phyloP scores from a whole-genome alignment of 2,888 invertebrate species.

The Pseudococcus jackbeardsleyi region DNA sequence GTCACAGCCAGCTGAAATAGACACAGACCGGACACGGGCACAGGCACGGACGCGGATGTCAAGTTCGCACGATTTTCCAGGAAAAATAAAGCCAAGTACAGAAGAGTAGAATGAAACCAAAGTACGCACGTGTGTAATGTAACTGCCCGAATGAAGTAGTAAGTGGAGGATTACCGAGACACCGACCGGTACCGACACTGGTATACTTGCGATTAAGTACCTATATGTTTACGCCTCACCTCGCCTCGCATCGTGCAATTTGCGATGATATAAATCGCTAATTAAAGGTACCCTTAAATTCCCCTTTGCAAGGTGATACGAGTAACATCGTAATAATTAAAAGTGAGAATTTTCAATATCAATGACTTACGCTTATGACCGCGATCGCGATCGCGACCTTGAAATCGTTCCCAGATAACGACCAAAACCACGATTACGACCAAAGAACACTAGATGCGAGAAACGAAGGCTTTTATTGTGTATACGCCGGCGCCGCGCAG shows the following conservation, averaged over 20 bases:
- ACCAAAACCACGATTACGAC: neutral
- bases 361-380: constrained; percentile 1
- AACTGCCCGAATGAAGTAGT: too few relatives aligned
- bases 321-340: neutral
- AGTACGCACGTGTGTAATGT: too few relatives aligned
- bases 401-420: neutral
- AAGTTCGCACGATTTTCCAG: too few relatives aligned
- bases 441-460: neutral
- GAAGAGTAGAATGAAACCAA: too few relatives aligned
- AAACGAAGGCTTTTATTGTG: neutral
- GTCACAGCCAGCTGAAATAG: too few relatives aligned
- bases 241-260: constrained; percentile 4
- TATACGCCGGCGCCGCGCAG: too few relatives aligned
- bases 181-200: too few relatives aligned
- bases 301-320: constrained; percentile 36
- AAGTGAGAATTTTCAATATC: constrained; percentile 39
- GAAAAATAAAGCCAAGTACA: too few relatives aligned
- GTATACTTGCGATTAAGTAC: neutral
- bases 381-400: neutral
- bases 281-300: constrained; percentile 42
- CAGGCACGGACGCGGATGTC: too few relatives aligned
- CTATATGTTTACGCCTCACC: neutral
- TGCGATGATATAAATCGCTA: neutral
- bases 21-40: too few relatives aligned
- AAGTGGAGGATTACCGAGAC: too few relatives aligned